Conservation (phyloP, 2,888 invertebrate species). For the Caenorhabditis sulstoni region DNA sequence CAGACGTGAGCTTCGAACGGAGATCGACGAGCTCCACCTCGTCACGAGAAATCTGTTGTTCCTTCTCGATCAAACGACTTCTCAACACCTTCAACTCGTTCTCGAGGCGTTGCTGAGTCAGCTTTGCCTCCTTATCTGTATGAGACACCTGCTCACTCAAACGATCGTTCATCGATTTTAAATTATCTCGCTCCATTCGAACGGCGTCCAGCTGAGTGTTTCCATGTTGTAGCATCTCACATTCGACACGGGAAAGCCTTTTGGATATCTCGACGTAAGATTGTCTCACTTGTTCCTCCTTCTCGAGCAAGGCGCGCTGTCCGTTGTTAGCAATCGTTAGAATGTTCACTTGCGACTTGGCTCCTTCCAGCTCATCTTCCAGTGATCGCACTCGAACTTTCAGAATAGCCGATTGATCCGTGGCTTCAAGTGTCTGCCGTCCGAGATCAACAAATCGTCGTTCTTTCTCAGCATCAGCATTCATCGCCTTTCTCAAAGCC, state of each 20-base stretch:
- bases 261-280: conserved; percentile 47
- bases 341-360: conserved; percentile 12
- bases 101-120: conserved; percentile 45
- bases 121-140: conserved; percentile 59
- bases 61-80: conserved; percentile 59
- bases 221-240: conserved; percentile 42
- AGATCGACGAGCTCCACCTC: conserved; percentile 56
- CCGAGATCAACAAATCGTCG: conserved; percentile 32
- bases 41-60: conserved; percentile 34
- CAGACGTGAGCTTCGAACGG: conserved; percentile 44
- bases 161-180: conserved; percentile 53
- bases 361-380: conserved; percentile 49
- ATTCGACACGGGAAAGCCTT: conserved; percentile 52
- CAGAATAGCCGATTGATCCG: conserved; percentile 30
- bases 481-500: conserved; percentile 38
- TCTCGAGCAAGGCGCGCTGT: conserved; percentile 30
- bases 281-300: conserved; percentile 50
- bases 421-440: conserved; percentile 26
- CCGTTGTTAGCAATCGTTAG: conserved; percentile 19
- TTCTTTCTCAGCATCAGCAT: conserved; percentile 34
- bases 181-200: conserved; percentile 54
- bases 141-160: conserved; percentile 54
- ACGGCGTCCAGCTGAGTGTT: conserved; percentile 59
- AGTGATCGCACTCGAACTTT: conserved; percentile 51
- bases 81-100: conserved; percentile 41